Conservation (phyloP, 2,797 vertebrate genomes). For the Glossophaga mutica region DNA sequence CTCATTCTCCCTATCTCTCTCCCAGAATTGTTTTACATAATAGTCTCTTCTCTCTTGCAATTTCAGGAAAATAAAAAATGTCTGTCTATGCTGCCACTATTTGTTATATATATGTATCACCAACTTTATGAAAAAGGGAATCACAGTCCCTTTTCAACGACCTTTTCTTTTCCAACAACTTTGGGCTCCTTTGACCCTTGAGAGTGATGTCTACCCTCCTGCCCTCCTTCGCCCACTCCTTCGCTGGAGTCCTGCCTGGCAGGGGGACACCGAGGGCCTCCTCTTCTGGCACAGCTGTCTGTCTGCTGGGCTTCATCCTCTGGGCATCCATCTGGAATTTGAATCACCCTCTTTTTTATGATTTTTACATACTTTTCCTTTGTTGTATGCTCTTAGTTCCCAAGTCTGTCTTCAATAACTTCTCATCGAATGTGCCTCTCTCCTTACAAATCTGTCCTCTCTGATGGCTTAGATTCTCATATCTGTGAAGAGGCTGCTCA, state of each 20-base stretch:
- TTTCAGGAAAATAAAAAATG: background rate
- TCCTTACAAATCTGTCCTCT: background rate
- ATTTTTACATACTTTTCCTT: background rate
- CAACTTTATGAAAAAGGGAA: background rate
- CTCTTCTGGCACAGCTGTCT: background rate
- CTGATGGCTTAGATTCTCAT: background rate
- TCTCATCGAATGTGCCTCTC: background rate
- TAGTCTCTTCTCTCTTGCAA: background rate
- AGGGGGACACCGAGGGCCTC: accelerated
- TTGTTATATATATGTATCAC: background rate
- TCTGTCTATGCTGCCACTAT: background rate
- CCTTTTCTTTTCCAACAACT: background rate
- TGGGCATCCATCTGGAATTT: background rate
- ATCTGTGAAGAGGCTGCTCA: background rate
- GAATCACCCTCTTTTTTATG: background rate
- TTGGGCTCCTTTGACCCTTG: background rate
- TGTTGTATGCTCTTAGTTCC: background rate
- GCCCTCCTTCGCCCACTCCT: background rate
- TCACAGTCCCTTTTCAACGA: background rate
- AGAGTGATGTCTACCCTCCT: background rate
- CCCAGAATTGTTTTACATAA: background rate
- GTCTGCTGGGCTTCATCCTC: background rate
- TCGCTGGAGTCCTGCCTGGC: background rate
- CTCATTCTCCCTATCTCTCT: background rate
- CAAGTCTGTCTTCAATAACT: background rate